Evolutionary conservation across 2,113 vertebrate genomes (phyloP).

Genomic region (Amphilophus citrinellus): DNA sequence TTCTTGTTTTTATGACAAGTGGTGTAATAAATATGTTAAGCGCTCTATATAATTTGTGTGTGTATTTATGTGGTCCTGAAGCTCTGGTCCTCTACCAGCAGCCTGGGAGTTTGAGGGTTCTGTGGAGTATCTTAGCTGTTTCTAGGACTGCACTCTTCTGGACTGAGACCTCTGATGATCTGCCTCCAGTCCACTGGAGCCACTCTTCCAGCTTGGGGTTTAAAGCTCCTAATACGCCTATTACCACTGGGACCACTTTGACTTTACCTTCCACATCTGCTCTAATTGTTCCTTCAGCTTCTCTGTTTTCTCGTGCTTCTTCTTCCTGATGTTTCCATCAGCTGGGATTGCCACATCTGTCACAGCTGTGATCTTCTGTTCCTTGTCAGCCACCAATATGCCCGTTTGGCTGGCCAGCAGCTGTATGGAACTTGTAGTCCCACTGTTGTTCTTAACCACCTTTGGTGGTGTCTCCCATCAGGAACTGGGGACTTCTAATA

Average conservation of each 20-base stretch:
- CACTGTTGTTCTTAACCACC: neutral
- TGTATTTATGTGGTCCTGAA: neutral
- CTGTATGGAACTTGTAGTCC: neutral
- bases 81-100: accelerated
- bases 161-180: neutral
- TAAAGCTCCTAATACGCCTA: neutral
- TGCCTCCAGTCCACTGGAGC: neutral
- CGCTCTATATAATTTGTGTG: no score
- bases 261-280: neutral
- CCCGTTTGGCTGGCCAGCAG: neutral
- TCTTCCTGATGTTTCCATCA: neutral
- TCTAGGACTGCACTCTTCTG: neutral
- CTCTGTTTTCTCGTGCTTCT: neutral
- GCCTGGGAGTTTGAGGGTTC: neutral
- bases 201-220: neutral
- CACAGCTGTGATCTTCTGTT: neutral
- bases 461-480: no score
- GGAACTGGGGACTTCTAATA: neutral
- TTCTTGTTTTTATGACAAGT: neutral
- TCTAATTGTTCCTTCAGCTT: neutral
- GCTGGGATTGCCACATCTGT: neutral
- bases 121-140: neutral
- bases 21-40: no score
- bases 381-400: neutral
- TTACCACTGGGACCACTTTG: neutral